Evolutionary conservation across 2,797 vertebrate genomes (phyloP).

Genomic region (Syndactyla subalaris): DNA sequence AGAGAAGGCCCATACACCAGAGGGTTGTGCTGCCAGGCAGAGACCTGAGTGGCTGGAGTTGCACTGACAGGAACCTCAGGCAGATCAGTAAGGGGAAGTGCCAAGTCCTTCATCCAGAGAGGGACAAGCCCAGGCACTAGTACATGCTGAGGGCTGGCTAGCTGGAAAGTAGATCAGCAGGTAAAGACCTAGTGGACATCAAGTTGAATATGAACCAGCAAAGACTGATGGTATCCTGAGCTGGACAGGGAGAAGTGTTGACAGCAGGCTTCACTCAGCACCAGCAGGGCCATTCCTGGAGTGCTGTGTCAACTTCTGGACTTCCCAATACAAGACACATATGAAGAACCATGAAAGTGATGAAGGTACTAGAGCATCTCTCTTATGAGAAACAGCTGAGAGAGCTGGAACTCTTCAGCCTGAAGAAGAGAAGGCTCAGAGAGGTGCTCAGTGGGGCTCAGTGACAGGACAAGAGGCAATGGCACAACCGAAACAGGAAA

Average conservation of each 20-base stretch:
- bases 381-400: not conserved
- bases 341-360: not conserved
- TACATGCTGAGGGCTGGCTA: not conserved
- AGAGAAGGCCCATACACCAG: accelerated
- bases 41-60: not conserved
- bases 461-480: not conserved
- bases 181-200: not conserved
- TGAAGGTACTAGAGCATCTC: not conserved
- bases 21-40: not conserved
- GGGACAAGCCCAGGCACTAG: not conserved
- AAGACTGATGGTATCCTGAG: not conserved
- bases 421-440: not conserved
- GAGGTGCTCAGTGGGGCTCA: not conserved
- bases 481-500: not conserved
- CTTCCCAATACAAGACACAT: not conserved
- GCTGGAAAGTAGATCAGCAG: not conserved
- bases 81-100: not conserved
- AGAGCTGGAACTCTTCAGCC: not conserved
- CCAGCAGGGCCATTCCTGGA: not conserved
- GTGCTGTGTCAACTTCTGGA: not conserved
- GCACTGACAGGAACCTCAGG: not conserved
- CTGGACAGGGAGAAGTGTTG: not conserved
- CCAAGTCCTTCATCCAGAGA: not conserved
- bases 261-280: not conserved
- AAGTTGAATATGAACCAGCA: not conserved